Evolutionary conservation across 2,888 invertebrate species (phyloP).

Genomic region (Cyclophora albipunctata): DNA sequence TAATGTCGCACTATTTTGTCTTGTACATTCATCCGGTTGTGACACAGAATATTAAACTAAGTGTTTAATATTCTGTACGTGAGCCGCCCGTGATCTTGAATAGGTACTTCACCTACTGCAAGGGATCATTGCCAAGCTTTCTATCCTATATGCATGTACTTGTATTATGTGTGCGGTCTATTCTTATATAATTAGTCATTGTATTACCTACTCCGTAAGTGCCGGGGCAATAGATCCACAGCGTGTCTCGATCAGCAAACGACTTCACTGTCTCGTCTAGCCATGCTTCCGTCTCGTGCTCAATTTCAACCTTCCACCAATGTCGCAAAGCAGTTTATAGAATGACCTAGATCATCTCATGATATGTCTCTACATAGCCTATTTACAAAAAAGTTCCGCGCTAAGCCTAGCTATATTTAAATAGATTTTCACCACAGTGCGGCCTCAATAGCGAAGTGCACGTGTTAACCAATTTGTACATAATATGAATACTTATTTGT

Average conservation of each 20-base stretch:
- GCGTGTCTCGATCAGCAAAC: not conserved
- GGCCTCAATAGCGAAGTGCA: slow-evolving; percentile 18
- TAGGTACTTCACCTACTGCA: slow-evolving; percentile 17
- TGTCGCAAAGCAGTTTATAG: slow-evolving; percentile 1
- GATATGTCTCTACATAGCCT: too few species aligned
- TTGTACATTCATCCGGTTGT: slow-evolving; percentile 4
- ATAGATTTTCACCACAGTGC: slow-evolving; percentile 4
- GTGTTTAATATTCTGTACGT: too few species aligned
- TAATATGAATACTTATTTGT: slow-evolving; percentile 5
- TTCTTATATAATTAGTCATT: slow-evolving; percentile 38
- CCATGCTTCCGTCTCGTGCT: slow-evolving; percentile 45
- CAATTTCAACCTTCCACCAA: slow-evolving; percentile 12
- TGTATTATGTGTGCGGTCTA: slow-evolving; percentile 17
- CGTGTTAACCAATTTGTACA: not conserved
- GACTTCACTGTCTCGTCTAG: slow-evolving; percentile 20
- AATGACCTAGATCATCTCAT: too few species aligned
- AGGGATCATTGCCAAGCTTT: slow-evolving; percentile 20
- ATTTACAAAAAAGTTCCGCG: too few species aligned
- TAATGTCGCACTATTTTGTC: slow-evolving; percentile 8
- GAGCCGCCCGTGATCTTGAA: slow-evolving; percentile 14
- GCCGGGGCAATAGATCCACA: slow-evolving; percentile 43
- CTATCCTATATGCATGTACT: not conserved
- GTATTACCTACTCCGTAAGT: slow-evolving; percentile 13
- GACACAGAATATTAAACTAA: too few species aligned
- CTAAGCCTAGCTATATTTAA: not conserved